Conservation (phyloP, 2,113 vertebrate genomes). For the Vidua chalybeata region DNA sequence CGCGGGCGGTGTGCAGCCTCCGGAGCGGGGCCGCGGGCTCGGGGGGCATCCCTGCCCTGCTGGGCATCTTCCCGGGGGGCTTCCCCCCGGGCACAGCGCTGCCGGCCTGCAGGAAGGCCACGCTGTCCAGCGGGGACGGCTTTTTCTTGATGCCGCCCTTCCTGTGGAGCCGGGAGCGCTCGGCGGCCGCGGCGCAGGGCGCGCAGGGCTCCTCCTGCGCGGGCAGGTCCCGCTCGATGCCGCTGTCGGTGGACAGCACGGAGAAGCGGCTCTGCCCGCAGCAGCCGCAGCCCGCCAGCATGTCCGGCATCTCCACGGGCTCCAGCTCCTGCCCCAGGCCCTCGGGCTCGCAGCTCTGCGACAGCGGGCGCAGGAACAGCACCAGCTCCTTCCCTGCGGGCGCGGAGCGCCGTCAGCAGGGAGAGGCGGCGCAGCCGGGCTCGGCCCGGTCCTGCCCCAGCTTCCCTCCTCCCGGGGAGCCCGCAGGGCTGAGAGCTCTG, state of each 20-base stretch:
- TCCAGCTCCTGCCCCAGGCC: constrained; percentile 72
- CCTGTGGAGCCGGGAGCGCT: constrained; percentile 76
- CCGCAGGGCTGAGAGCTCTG: neutral
- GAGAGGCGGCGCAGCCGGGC: neutral
- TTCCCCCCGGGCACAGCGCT: constrained; percentile 50
- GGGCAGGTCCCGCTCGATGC: constrained; percentile 88
- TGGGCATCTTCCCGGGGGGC: constrained; percentile 56
- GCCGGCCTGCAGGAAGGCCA: constrained; percentile 77
- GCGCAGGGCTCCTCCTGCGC: constrained; percentile 18
- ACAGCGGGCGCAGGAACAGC: constrained; percentile 78
- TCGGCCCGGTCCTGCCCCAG: fast-evolving
- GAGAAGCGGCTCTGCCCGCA: constrained; percentile 79
- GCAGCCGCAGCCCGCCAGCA: constrained; percentile 53
- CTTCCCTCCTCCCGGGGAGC: too few species aligned
- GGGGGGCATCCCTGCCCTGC: neutral
- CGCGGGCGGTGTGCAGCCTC: constrained; percentile 82
- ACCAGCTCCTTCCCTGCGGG: constrained; percentile 85
- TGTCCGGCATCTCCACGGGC: constrained; percentile 78
- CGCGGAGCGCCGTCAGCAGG: neutral
- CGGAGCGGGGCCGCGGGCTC: constrained; percentile 70
- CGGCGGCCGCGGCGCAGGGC: neutral
- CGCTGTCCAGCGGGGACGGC: constrained; percentile 64
- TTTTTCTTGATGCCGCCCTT: constrained; percentile 86
- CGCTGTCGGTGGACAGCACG: constrained; percentile 89
- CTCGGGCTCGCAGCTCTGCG: constrained; percentile 66